Base-by-base conservation (phyloP, 1,140 invertebrate species). In the Drosophila pruinosa region DNA sequence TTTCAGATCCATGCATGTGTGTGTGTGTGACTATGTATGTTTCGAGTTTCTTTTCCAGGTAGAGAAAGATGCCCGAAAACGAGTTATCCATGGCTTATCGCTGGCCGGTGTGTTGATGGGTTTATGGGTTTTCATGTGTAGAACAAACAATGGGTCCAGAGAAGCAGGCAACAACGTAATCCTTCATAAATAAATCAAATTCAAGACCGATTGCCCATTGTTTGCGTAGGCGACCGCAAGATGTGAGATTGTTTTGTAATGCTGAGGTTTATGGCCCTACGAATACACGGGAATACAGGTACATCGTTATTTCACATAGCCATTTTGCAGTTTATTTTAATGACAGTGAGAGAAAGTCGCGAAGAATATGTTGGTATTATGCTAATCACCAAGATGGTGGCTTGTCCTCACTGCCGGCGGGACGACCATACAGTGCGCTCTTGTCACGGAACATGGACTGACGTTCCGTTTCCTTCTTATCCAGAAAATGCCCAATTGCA, bases 371-470 rank as follows among this genome's bases (percentile, higher is more conserved):
- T 31, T 39, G n/a, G 39, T 36, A 28, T n/a, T 61, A 53, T 52
- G 39, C 39, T 72, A 73, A 65, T 80, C 80, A 89, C 96, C 96
- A 97, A 28, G 95, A 94, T 59, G 96, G 96, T 69, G 91, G 91
- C 81, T 75, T 95, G 94, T 73, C 41, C 6, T 94, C 95, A 70
- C 94, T 93, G 73, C 93, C 93, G 0, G 94, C 91, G 45, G 90
- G 91, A 61, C 94, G 92, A 10, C 95, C 95, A 91, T 94, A 97
- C 3, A 97, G 90, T 19, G 93, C 93, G 81, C 95, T 96, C 90
- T 95, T 96, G 80, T 97, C 96, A 64, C 96, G 93, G 89, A 95
- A 97, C 26, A 90, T 90, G 0, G 93, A 93, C 93, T 96, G 94
- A 36, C 95, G 93, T 34, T 94, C 90, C 6, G 94, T 94, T 92